Evolutionary conservation across 2,113 vertebrate genomes (phyloP).

Genomic region (Bos taurus): ARS-UCD2.0 NC_037354.1:9288001-9288500

Average conservation of each 20-base stretch:
- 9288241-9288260: not conserved
- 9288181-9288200: not conserved
- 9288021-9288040: not conserved
- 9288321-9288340: too few relatives aligned
- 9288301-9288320: too few relatives aligned
- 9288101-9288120: not conserved
- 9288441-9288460: too few relatives aligned
- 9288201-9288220: not conserved
- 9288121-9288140: not conserved
- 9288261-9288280: too few relatives aligned
- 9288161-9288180: not conserved
- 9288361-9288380: too few relatives aligned
- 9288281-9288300: too few relatives aligned
- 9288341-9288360: too few relatives aligned
- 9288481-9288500: too few relatives aligned
- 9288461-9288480: too few relatives aligned
- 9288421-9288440: too few relatives aligned
- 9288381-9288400: too few relatives aligned
- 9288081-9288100: not conserved
- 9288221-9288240: not conserved
- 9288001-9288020: not conserved
- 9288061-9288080: not conserved
- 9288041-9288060: not conserved
- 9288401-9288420: too few relatives aligned
- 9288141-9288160: not conserved